Evolutionary conservation across 1,140 invertebrate species (phyloP), one percentile per base, ranked within the genome.

Genomic region (Sarcophaga peregrina): DNA sequence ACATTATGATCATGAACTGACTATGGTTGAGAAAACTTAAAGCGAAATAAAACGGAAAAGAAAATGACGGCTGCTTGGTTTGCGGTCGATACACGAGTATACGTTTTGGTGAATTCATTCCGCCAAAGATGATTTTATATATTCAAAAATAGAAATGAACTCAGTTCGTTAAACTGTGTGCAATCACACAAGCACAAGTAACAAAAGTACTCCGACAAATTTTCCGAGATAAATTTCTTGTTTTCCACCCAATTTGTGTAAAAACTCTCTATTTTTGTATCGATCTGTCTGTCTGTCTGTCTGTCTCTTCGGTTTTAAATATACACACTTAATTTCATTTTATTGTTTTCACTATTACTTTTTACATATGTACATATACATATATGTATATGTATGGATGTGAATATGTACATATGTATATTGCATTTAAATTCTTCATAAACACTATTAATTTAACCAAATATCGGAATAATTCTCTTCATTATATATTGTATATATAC

Each of bases 91-190:
- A 37, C 25, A 37, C 25, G 25, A 37, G 25, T 37, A 37, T 37
- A 37, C 4, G 25, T 37, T 37, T 37, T 37, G 25, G 25, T 37
- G 25, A 25, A 17, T 48, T 45, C 80, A 17, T n/a, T 7, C 75
- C 37, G 80, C 47, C 52, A 81, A 81, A 46, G 52, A 68, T 82
- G 73, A 76, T 83, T 83, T 83, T 58, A 58, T 58, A 62, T 82
- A 68, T 85, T 84, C 87, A 88, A 90, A 90, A 90, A 90, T 90
- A 90, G 89, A 90, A 90, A 90, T 90, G 89, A 90, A 90, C 89
- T 90, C 89, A 90, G 88, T 90, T 90, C 89, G 89, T 90, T 90
- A 90, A 90, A 90, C 88, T 90, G 75, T 78, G 75, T 78, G 75
- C 75, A 78, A 50, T 47, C 50, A 50, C 47, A 47, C 50, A 25